phyloP scores from a whole-genome alignment of 2,797 vertebrate species.

The Rhincodon typus region DNA sequence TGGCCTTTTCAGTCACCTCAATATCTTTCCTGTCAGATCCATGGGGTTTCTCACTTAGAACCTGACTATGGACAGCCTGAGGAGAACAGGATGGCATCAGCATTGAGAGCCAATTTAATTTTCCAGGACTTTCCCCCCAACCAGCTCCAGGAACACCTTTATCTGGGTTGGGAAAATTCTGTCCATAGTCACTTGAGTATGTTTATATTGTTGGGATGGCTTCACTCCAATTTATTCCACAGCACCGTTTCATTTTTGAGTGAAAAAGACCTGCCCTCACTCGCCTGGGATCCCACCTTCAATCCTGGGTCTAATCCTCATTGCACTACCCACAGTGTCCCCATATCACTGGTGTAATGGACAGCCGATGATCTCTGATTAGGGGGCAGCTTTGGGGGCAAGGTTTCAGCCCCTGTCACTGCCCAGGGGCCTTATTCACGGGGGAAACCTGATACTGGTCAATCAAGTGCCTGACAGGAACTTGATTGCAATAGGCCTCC shows the following conservation, averaged over 20 bases:
- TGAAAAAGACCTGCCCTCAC: not conserved
- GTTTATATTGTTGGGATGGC: not conserved
- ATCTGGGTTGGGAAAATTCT: not conserved
- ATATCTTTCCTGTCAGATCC: not conserved
- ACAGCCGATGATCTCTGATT: not conserved
- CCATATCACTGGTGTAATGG: not conserved
- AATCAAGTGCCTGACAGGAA: no score
- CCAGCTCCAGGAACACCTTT: not conserved
- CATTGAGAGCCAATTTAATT: not conserved
- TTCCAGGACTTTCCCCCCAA: not conserved
- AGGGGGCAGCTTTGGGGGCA: not conserved
- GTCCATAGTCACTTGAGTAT: not conserved
- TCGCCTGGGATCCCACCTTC: no score
- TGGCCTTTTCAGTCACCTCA: not conserved
- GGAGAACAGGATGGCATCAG: not conserved
- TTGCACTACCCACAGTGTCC: not conserved
- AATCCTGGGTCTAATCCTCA: no score
- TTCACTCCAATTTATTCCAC: not conserved
- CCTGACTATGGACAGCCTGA: not conserved
- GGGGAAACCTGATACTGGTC: no score
- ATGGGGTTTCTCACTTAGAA: not conserved
- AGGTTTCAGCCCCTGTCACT: not conserved
- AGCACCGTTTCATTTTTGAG: not conserved
- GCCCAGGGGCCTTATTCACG: not conserved
- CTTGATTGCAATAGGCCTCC: no score